Evolutionary conservation across 1,140 invertebrate species (phyloP).

Genomic region (Zaprionus vittiger): DNA sequence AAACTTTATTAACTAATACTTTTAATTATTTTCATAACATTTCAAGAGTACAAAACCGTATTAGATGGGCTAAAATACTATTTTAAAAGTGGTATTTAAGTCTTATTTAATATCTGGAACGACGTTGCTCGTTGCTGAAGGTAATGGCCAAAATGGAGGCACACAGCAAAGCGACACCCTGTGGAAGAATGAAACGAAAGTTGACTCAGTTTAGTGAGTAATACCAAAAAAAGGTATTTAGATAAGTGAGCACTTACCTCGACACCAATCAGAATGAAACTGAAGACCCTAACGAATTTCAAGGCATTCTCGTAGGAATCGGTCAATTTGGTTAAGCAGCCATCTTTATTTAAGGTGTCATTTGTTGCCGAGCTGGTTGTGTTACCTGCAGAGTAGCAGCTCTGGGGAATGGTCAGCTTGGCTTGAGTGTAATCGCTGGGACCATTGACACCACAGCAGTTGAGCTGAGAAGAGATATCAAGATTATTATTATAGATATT

Average conservation of each 20-base stretch:
- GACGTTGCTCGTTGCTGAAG: constrained; percentile 64
- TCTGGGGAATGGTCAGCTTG: constrained; percentile 46
- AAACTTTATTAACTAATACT: constrained; percentile 14
- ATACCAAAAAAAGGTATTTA: not conserved
- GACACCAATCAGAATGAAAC: constrained; percentile 59
- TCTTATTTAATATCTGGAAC: constrained; percentile 50
- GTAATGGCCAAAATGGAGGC: constrained; percentile 61
- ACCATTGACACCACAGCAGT: constrained; percentile 66
- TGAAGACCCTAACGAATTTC: constrained; percentile 49
- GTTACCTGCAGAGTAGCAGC: constrained; percentile 44
- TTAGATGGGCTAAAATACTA: not conserved
- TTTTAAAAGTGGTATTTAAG: not conserved
- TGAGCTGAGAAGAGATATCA: constrained; percentile 30
- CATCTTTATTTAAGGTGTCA: constrained; percentile 32
- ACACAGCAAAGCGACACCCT: constrained; percentile 57
- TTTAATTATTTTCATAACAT: constrained; percentile 6
- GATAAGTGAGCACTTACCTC: constrained; percentile 49
- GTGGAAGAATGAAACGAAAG: not conserved
- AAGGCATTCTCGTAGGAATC: constrained; percentile 26
- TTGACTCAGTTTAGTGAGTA: constrained; percentile 17
- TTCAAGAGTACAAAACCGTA: not conserved
- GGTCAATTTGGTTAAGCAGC: constrained; percentile 57
- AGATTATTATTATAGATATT: not conserved
- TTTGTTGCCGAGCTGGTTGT: constrained; percentile 9
- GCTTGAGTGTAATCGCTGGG: constrained; percentile 54